Conservation (phyloP, 2,888 invertebrate genomes). For the Girardia tigrina region DNA sequence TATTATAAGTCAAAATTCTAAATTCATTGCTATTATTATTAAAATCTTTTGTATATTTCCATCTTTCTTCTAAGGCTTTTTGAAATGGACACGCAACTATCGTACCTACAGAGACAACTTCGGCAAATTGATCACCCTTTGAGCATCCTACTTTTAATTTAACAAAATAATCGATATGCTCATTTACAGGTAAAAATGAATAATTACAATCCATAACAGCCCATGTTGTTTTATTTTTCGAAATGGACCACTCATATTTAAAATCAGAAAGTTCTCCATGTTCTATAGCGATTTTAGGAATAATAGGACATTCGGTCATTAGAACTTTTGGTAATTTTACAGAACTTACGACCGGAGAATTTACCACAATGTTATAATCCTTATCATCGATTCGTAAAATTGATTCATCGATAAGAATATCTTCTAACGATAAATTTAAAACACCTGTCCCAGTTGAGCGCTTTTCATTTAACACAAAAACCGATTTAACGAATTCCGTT, state of each 20-base stretch:
- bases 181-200: neutral
- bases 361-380: neutral
- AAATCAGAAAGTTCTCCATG: neutral
- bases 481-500: neutral
- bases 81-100: neutral
- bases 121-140: neutral
- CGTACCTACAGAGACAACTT: neutral
- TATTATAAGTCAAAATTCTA: conserved; percentile 72
- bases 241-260: neutral
- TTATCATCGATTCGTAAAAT: neutral
- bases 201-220: neutral
- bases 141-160: neutral
- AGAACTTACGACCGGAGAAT: neutral
- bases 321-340: neutral
- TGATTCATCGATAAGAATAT: neutral
- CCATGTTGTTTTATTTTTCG: neutral
- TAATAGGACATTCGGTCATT: neutral
- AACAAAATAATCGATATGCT: neutral
- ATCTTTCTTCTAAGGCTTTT: neutral
- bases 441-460: neutral
- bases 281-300: neutral
- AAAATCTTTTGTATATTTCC: neutral
- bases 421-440: neutral
- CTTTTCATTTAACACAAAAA: neutral
- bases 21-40: conserved; percentile 49